phyloP scores from a whole-genome alignment of 2,888 invertebrate species.

The Mimas tiliae region DNA sequence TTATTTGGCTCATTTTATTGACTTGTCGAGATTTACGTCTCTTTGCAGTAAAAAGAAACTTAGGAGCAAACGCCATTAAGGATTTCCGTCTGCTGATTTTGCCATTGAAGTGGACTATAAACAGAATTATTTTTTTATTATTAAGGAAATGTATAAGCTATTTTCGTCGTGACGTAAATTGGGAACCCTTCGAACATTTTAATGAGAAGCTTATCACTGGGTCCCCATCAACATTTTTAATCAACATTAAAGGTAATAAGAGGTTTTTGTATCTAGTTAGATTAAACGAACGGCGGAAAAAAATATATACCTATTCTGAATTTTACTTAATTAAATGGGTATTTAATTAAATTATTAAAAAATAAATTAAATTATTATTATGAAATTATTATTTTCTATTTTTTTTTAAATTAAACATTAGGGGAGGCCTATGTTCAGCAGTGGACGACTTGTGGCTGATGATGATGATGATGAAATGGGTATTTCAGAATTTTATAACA shows the following conservation, averaged over 20 bases:
- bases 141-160: not conserved
- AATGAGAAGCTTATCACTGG: not conserved
- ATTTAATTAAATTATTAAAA: too few relatives aligned
- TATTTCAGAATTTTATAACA: too few relatives aligned
- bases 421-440: too few relatives aligned
- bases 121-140: conserved; percentile 10
- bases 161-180: not conserved
- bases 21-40: conserved; percentile 21
- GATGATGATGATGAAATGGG: too few relatives aligned
- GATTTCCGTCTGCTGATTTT: not conserved
- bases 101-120: conserved; percentile 1
- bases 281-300: not conserved
- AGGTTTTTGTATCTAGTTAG: not conserved
- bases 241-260: not conserved
- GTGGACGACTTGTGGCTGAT: too few relatives aligned
- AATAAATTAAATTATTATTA: too few relatives aligned
- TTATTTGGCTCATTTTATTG: conserved; percentile 32
- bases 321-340: too few relatives aligned
- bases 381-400: too few relatives aligned
- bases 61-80: conserved; percentile 1
- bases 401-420: too few relatives aligned
- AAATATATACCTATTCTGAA: not conserved
- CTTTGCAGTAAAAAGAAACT: conserved; percentile 20
- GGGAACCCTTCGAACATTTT: not conserved
- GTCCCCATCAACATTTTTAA: not conserved